A percentile compares a stretch with the other conserved stretches of the same genome.
These are phyloP conservation scores for Agonopterix heracliana DNA, from an alignment of 2,888 invertebrate species.

Conservation along the genomic window DNA sequence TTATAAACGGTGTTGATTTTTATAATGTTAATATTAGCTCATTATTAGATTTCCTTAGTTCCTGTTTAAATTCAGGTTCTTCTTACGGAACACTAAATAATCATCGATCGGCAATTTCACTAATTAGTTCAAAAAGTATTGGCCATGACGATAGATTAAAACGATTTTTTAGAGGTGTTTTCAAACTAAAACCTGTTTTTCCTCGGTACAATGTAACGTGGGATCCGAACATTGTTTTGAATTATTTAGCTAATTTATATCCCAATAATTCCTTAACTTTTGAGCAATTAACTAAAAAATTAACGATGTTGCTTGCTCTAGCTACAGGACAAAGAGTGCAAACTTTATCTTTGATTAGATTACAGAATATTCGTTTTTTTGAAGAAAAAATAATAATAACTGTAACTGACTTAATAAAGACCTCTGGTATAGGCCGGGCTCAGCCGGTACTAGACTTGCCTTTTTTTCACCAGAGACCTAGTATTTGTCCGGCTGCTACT, in stretches of 20 bases:
- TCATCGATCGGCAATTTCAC: slow-evolving; percentile 4
- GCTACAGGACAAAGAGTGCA: slow-evolving; percentile 8
- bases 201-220: slow-evolving; percentile 3
- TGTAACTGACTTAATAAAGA: neutral
- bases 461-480: neutral
- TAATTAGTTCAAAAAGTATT: neutral
- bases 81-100: slow-evolving; percentile 7
- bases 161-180: slow-evolving; percentile 2
- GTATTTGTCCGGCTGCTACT: neutral
- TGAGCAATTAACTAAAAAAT: slow-evolving; percentile 1
- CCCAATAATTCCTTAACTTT: neutral
- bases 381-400: neutral
- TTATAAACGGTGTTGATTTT: neutral
- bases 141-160: neutral
- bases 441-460: neutral
- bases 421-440: neutral
- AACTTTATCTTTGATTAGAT: slow-evolving; percentile 7
- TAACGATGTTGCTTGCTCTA: slow-evolving; percentile 4
- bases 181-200: neutral
- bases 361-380: too few species aligned
- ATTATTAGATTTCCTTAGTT: slow-evolving; percentile 3
- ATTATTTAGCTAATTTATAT: neutral
- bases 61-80: neutral
- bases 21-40: neutral
- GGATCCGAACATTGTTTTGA: neutral